Percentiles rank a stretch among this genome's conserved stretches.
Conservation (phyloP, 2,888 invertebrate genomes). For the Hedya salicella region DNA sequence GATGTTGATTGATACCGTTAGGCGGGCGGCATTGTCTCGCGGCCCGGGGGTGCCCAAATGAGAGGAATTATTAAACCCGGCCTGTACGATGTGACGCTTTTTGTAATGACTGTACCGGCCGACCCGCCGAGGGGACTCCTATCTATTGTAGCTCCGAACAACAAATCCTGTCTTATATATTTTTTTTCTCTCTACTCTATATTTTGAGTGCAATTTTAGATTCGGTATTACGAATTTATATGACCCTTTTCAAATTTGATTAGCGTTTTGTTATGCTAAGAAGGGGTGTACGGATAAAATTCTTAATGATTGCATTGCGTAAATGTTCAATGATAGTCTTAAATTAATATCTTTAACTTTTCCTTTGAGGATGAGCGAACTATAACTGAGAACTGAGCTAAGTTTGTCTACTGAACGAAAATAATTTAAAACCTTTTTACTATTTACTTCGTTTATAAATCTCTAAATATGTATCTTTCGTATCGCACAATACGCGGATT, state of each 20-base stretch:
- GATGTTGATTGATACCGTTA: conserved; percentile 85
- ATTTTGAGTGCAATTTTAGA: conserved; percentile 51
- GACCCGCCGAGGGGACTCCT: conserved; percentile 57
- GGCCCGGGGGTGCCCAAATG: conserved; percentile 77
- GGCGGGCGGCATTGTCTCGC: conserved; percentile 79
- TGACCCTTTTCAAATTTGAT: conserved; percentile 13
- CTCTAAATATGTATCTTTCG: neutral
- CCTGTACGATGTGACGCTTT: conserved; percentile 80
- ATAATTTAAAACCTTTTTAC: too few relatives aligned
- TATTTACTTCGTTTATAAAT: neutral
- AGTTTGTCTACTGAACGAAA: too few relatives aligned
- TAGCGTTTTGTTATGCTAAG: conserved; percentile 18
- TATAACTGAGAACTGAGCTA: too few relatives aligned
- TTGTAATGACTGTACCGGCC: conserved; percentile 77
- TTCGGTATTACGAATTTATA: conserved; percentile 18
- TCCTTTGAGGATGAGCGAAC: too few relatives aligned
- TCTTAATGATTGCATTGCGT: neutral
- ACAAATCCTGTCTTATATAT: conserved; percentile 61
- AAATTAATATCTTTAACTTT: too few relatives aligned
- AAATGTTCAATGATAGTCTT: too few relatives aligned
- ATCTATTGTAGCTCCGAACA: conserved; percentile 62
- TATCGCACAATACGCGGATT: neutral
- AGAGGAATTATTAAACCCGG: conserved; percentile 82
- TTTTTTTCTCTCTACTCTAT: conserved; percentile 58
- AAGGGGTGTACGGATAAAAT: conserved; percentile 1